A percentile compares a stretch with the other conserved stretches of the same genome.
phyloP scores from a whole-genome alignment of 2,113 vertebrate genomes.

The Corythornis madagascariensis region DNA sequence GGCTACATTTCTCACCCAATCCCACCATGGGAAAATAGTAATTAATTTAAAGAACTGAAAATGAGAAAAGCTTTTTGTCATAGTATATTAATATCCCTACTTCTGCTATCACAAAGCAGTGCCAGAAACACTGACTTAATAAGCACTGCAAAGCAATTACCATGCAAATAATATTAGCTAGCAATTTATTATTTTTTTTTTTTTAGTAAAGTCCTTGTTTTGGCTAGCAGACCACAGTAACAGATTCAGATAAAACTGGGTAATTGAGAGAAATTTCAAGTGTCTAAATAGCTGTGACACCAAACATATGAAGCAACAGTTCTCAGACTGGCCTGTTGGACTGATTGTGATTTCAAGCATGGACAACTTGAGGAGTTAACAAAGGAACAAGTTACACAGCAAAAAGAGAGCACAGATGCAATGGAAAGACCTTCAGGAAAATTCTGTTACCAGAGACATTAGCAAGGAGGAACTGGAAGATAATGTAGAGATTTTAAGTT shows the following conservation, averaged over 20 bases:
- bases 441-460: not conserved
- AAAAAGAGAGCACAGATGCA: not conserved
- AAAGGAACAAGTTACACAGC: not conserved
- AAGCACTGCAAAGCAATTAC: slow-evolving; percentile 61
- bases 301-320: slow-evolving; percentile 19
- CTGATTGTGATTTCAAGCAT: not conserved
- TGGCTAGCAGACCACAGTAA: slow-evolving; percentile 41
- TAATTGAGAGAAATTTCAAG: slow-evolving; percentile 57
- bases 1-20: not conserved
- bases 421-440: not conserved
- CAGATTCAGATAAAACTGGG: slow-evolving; percentile 34
- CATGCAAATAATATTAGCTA: slow-evolving; percentile 64
- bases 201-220: slow-evolving; percentile 45
- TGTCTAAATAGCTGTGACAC: slow-evolving; percentile 48
- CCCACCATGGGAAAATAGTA: not conserved
- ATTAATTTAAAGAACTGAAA: not conserved
- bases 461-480: not conserved
- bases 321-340: not conserved
- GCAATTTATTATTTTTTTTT: slow-evolving; percentile 31
- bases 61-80: slow-evolving; percentile 24
- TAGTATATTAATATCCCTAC: slow-evolving; percentile 46
- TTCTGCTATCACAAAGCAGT: slow-evolving; percentile 24
- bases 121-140: slow-evolving; percentile 66
- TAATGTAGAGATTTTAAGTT: not conserved
- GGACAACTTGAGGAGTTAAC: not conserved